phyloP scores from a whole-genome alignment of 2,797 vertebrate species.

The Paramormyrops hopkinsi region DNA sequence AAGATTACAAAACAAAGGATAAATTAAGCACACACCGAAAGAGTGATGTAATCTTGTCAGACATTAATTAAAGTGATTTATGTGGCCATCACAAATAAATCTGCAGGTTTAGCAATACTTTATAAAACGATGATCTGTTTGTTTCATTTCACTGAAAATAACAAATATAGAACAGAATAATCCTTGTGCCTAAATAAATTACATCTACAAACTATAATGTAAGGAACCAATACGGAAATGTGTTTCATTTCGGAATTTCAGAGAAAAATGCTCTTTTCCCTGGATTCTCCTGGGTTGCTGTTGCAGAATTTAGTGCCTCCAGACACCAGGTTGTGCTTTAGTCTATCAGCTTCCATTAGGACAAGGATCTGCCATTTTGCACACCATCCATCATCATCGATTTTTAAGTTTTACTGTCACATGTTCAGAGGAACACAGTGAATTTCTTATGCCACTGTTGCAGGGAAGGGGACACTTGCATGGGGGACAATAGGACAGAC shows the following conservation, averaged over 20 bases:
- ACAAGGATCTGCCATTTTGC: neutral
- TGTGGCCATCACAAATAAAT: conserved; percentile 6
- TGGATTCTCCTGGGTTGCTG: neutral
- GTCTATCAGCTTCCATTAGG: neutral
- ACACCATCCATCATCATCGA: neutral
- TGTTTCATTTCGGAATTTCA: neutral
- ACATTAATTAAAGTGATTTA: conserved; percentile 31
- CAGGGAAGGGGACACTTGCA: neutral
- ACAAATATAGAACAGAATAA: neutral
- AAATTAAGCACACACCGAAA: conserved; percentile 36
- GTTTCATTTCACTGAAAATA: neutral
- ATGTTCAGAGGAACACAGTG: neutral
- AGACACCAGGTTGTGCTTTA: neutral
- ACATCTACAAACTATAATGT: neutral
- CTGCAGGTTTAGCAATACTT: neutral
- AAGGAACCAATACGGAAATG: neutral
- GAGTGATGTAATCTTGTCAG: conserved; percentile 29
- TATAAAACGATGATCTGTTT: neutral
- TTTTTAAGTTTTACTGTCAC: neutral
- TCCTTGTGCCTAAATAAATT: neutral
- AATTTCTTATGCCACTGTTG: neutral
- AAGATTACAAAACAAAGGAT: conserved; percentile 37
- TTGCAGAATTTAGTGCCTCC: neutral
- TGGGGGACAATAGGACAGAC: neutral
- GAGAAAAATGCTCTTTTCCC: neutral